Percentiles rank a stretch among this genome's conserved stretches.
phyloP scores from a whole-genome alignment of 2,797 vertebrate species.

The Sebastes taczanowskii region DNA sequence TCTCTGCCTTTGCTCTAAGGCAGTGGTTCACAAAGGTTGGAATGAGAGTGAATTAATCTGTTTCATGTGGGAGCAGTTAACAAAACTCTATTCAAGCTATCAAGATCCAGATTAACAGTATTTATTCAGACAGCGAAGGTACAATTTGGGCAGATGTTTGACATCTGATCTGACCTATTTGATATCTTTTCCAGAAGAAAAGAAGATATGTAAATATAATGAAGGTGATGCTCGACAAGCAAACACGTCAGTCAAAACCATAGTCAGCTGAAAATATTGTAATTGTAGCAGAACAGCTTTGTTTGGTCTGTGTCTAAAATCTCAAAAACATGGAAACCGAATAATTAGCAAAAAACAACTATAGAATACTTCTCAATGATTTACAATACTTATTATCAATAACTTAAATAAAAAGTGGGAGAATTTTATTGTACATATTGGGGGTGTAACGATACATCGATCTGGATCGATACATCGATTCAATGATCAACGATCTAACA shows the following conservation, averaged over 20 bases:
- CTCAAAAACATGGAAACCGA: no score
- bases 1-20: neutral
- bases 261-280: neutral
- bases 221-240: neutral
- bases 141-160: neutral
- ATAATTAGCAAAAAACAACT: no score
- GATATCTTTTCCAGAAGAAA: no score
- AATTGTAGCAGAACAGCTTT: neutral
- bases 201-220: neutral
- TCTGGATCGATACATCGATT: no score
- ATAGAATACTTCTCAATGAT: no score
- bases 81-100: neutral
- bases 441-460: no score
- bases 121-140: neutral
- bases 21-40: neutral
- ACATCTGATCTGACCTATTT: no score
- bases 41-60: neutral
- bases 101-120: neutral
- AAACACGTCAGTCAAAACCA: neutral
- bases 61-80: slow-evolving; percentile 18
- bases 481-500: no score
- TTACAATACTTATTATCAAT: no score
- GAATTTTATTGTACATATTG: no score
- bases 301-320: neutral
- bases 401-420: no score